Base-by-base conservation (phyloP, 2,888 invertebrate genomes). In the Pandemis cinnamomeana region DNA sequence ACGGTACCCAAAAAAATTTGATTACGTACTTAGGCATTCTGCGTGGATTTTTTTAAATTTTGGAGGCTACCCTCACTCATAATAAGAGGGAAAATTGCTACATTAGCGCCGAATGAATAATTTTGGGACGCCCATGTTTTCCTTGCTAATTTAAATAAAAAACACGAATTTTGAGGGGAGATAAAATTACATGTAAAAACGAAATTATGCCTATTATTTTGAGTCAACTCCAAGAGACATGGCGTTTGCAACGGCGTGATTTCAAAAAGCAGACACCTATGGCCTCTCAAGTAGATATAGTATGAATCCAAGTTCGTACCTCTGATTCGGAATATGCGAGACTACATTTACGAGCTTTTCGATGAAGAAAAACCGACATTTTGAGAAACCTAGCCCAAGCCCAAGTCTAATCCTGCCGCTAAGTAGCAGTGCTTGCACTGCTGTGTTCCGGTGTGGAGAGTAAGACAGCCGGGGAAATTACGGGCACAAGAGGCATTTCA, bases 81-180 rank as follows among this genome's bases (percentile, higher is more conserved):
- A 71, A 71, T 74, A 71, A 61, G 74, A 58, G 58, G 70, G 70
- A 74, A 71, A 74, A 74, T 74, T 74, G 74, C 67, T 55, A 62
- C 70, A 74, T 74, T 74, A 74, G 67, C 66, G 67, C 15, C 53
- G 53, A 74, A 74, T 71, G 74, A 71, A 74, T 73, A 73, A 73
- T 71, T 74, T 61, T 11, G 67, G 41, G 60, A 8, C 62, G 15
- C 53, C 71, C 69, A 70, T 70, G 73, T 73, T 73, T 73, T 53
- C 58, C 51, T 27, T 64, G 27, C 27, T 51, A 70, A 73, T 73
- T 73, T 73, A 44, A 73, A 73, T 70, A 66, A 60, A 66, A 73
- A 72, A 69, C 62, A 55, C 48, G 68, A 44, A 64, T 64, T 73
- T 60, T 60, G 51, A 36, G 42, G 60, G 41, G 55, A 58, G 58